Percentiles rank a stretch among this genome's conserved stretches.
These are phyloP conservation scores for Shinisaurus crocodilurus DNA, from an alignment of 2,113 vertebrate species.

Conservation along the genomic window DNA sequence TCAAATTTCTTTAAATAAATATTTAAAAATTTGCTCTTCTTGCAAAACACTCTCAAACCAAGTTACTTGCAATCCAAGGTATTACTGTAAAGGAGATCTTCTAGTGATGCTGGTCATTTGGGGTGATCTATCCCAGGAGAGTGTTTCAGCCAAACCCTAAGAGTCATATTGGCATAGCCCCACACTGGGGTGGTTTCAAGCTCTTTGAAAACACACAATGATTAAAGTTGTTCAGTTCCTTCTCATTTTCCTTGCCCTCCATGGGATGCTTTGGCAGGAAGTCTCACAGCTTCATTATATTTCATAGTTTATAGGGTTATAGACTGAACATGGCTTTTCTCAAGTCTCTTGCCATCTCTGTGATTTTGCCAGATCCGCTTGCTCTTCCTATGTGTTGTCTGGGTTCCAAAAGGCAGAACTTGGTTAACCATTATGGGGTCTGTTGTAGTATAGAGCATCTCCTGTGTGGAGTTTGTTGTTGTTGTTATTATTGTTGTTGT, in stretches of 20 bases:
- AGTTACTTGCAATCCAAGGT: no score
- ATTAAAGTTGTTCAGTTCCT: background rate
- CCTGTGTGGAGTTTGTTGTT: background rate
- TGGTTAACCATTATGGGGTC: background rate
- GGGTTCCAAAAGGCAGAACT: background rate
- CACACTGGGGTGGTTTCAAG: background rate
- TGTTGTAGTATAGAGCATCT: background rate
- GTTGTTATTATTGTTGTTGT: background rate
- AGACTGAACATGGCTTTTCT: conserved; percentile 11
- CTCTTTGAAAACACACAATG: background rate
- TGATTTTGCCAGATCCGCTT: background rate
- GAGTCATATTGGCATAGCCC: background rate
- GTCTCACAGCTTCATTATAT: background rate
- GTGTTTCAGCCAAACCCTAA: background rate
- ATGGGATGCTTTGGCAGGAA: conserved; percentile 4
- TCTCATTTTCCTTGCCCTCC: background rate
- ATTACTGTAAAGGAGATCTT: no score
- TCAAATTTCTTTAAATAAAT: no score
- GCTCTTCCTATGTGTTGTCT: background rate
- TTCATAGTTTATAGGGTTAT: background rate
- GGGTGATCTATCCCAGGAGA: background rate
- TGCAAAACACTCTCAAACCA: no score
- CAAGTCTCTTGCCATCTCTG: background rate
- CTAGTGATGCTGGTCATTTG: background rate
- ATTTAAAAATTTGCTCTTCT: no score